Evolutionary conservation across 2,888 invertebrate genomes (phyloP).

Genomic region (Machimus atricapillus): DNA sequence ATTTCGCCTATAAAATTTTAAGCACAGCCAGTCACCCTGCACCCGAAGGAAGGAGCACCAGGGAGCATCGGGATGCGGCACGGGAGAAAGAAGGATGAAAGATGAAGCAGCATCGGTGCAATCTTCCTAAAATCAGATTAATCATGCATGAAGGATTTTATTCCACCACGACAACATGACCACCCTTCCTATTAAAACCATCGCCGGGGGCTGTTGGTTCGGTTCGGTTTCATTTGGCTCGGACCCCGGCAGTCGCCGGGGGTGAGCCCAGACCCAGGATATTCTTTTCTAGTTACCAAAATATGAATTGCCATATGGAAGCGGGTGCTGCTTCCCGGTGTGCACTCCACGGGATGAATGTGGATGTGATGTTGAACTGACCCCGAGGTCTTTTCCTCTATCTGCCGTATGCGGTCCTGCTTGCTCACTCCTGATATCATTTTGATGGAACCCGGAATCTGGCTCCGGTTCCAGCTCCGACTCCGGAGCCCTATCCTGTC

Average conservation of each 20-base stretch:
- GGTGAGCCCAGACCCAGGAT: neutral
- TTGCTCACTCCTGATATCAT: neutral
- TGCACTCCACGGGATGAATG: neutral
- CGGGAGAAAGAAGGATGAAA: neutral
- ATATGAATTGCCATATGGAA: neutral
- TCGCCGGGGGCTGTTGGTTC: neutral
- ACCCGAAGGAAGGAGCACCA: neutral
- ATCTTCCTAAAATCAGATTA: neutral
- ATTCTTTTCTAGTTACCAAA: constrained; percentile 1
- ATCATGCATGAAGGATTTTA: neutral
- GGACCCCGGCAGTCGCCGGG: neutral
- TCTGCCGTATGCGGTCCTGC: neutral
- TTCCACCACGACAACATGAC: neutral
- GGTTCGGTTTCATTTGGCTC: neutral
- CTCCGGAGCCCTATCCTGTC: neutral
- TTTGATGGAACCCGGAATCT: neutral
- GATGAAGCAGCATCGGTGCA: neutral
- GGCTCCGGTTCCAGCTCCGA: neutral
- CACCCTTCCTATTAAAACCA: neutral
- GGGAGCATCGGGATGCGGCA: neutral
- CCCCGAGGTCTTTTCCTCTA: neutral
- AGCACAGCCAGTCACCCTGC: neutral
- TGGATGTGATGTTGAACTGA: neutral
- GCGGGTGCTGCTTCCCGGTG: neutral
- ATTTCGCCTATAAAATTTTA: neutral